Conservation (phyloP, 2,797 vertebrate genomes). For the Ataeniobius toweri region DNA sequence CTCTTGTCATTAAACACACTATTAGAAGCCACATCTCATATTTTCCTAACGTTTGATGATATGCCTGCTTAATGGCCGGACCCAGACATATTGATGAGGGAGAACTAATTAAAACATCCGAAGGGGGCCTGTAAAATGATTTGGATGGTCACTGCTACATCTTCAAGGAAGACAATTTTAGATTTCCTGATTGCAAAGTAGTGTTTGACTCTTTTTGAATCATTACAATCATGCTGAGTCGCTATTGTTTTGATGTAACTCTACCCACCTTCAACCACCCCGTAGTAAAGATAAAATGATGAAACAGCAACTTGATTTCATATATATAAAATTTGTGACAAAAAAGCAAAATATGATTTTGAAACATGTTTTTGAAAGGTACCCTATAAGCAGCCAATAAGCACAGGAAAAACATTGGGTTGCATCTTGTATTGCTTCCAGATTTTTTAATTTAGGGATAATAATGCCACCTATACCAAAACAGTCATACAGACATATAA, state of each 20-base stretch:
- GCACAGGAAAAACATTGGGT: background rate
- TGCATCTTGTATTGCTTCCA: background rate
- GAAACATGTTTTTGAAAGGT: background rate
- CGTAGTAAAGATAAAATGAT: background rate
- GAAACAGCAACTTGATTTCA: background rate
- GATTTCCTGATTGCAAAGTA: constrained; percentile 18
- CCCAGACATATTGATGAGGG: constrained; percentile 24
- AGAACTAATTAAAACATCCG: constrained; percentile 41
- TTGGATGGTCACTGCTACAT: constrained; percentile 5
- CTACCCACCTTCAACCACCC: background rate
- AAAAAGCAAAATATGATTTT: background rate
- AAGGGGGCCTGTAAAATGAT: constrained; percentile 9
- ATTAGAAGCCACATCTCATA: constrained; percentile 28
- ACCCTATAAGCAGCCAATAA: background rate
- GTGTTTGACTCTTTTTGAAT: constrained; percentile 1
- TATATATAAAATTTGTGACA: background rate
- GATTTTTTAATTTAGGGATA: background rate
- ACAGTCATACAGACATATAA: background rate
- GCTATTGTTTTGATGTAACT: background rate
- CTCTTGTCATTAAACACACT: constrained; percentile 41
- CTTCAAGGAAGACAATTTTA: constrained; percentile 14
- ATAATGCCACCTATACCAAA: background rate
- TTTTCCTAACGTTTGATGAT: constrained; percentile 34
- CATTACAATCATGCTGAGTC: background rate
- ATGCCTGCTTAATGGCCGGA: constrained; percentile 24